phyloP scores from a whole-genome alignment of 2,113 vertebrate genomes.

The Phainopepla nitens region DNA sequence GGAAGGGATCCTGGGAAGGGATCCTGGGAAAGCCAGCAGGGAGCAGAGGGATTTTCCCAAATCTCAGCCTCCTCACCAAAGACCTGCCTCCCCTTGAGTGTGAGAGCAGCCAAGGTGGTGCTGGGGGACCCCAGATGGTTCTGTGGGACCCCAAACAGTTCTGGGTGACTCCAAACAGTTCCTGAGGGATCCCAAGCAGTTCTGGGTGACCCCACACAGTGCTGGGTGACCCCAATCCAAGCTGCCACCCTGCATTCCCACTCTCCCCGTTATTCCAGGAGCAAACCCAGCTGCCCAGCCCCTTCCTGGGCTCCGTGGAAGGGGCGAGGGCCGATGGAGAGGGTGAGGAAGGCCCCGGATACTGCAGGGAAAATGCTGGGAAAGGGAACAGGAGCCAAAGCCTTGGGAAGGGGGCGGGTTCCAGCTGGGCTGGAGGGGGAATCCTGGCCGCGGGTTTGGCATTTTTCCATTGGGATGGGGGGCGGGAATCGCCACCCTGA shows the following conservation, averaged over 20 bases:
- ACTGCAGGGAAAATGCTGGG: background rate
- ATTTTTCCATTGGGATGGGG: rapidly evolving
- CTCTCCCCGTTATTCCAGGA: background rate
- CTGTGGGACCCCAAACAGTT: no score
- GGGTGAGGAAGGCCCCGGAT: background rate
- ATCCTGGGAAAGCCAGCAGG: background rate
- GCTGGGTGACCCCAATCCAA: rapidly evolving
- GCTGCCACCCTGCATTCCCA: background rate
- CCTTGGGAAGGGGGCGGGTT: background rate
- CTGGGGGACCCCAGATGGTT: rapidly evolving
- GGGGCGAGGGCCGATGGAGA: background rate
- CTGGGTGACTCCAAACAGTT: rapidly evolving
- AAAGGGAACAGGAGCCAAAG: background rate
- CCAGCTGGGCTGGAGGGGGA: background rate
- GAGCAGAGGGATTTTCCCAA: background rate
- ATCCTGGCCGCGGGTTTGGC: background rate
- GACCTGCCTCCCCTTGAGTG: rapidly evolving
- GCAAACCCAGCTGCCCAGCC: background rate
- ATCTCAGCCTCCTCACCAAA: background rate
- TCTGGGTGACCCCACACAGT: background rate
- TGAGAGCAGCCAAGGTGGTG: background rate
- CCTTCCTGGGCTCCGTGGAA: background rate
- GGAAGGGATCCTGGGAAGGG: rapidly evolving
- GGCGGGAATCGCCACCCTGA: background rate
- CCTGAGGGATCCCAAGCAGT: background rate